A percentile compares a stretch with the other conserved stretches of the same genome.
Conservation (phyloP, 1,140 invertebrate species). For the Rhagoletis pomonella region DNA sequence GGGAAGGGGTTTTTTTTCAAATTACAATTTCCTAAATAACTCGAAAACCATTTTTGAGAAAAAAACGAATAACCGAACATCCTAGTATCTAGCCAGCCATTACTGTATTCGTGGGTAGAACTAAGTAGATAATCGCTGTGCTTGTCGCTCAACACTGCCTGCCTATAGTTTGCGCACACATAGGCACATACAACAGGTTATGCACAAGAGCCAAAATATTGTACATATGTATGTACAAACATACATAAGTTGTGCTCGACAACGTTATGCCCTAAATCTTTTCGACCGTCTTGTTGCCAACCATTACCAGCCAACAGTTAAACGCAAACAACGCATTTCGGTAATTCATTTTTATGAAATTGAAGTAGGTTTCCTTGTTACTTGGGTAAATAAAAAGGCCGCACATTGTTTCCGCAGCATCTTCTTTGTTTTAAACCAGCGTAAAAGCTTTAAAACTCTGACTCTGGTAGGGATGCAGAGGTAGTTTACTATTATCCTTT, state of each 20-base stretch:
- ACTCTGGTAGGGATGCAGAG: neutral
- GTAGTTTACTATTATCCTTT: neutral
- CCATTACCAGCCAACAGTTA: neutral
- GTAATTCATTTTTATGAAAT: neutral
- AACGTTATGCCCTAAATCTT: neutral
- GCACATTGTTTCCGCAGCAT: neutral
- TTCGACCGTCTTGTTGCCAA: neutral
- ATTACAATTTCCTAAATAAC: too few species aligned
- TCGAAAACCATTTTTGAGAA: too few species aligned
- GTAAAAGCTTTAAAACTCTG: neutral
- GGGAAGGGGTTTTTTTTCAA: too few species aligned
- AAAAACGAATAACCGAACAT: too few species aligned
- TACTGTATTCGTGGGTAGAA: too few species aligned
- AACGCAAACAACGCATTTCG: too few species aligned
- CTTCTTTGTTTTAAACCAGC: neutral
- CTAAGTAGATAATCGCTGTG: too few species aligned
- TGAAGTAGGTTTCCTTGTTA: conserved; percentile 28
- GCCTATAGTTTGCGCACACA: neutral
- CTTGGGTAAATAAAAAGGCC: neutral
- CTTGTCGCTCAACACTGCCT: neutral
- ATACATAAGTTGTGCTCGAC: neutral
- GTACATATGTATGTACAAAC: neutral
- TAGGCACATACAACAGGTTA: too few species aligned
- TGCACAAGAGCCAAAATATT: neutral
- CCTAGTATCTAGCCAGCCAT: too few species aligned